phyloP scores from a whole-genome alignment of 1,140 invertebrate species.

The silkworm (Bombyx mori) region ASM3026992v2 NC_085116.1:16096001-16096500 shows the following conservation, averaged over 20 bases:
- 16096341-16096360: constrained; percentile 82
- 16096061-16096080: too few relatives aligned
- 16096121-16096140: too few relatives aligned
- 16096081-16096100: too few relatives aligned
- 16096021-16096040: too few relatives aligned
- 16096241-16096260: not conserved
- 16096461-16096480: constrained; percentile 75
- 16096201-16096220: too few relatives aligned
- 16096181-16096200: too few relatives aligned
- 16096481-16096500: too few relatives aligned
- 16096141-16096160: too few relatives aligned
- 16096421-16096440: constrained; percentile 96
- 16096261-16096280: constrained; percentile 58
- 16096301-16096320: constrained; percentile 95
- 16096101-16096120: too few relatives aligned
- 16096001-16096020: too few relatives aligned
- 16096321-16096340: constrained; percentile 96
- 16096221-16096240: constrained; percentile 69
- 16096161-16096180: too few relatives aligned
- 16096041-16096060: too few relatives aligned
- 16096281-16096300: constrained; percentile 85
- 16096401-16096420: constrained; percentile 95
- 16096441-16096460: constrained; percentile 95
- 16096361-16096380: constrained; percentile 83
- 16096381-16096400: constrained; percentile 81